Percentiles rank a stretch among this genome's conserved stretches.
phyloP scores from a whole-genome alignment of 2,797 vertebrate species.

The Phoebastria nigripes region DNA sequence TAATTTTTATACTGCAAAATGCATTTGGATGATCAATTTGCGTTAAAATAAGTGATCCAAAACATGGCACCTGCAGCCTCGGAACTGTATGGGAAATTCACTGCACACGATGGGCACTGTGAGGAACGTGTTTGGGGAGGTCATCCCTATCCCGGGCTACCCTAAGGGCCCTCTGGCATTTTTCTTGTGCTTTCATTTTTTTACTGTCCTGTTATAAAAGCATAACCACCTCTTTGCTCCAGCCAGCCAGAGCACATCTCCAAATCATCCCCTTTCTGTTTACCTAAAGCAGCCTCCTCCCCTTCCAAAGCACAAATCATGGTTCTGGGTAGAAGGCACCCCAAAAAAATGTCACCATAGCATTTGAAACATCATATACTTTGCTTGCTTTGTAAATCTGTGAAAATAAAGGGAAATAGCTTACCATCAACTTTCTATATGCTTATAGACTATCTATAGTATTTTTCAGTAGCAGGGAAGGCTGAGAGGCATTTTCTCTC shows the following conservation, averaged over 20 bases:
- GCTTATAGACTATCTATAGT: background rate
- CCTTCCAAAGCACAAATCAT: background rate
- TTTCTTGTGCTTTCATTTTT: background rate
- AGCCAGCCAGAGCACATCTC: background rate
- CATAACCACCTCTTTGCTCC: background rate
- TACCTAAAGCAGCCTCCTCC: background rate
- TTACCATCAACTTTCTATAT: background rate
- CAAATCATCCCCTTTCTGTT: background rate
- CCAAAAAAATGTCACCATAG: background rate
- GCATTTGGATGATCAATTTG: constrained; percentile 2
- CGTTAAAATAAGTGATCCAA: constrained; percentile 28
- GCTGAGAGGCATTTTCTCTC: background rate
- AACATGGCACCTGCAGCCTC: background rate
- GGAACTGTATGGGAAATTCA: background rate
- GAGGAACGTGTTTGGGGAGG: background rate
- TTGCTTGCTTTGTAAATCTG: background rate
- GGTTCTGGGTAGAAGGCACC: background rate
- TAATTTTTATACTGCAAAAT: constrained; percentile 26
- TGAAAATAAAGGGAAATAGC: background rate
- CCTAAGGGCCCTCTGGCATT: background rate
- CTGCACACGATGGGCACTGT: background rate
- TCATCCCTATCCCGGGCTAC: background rate
- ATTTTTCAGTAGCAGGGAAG: background rate
- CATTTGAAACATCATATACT: background rate
- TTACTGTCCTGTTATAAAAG: background rate